Conservation (phyloP, 2,797 vertebrate species). For the Oreortyx pictus region DNA sequence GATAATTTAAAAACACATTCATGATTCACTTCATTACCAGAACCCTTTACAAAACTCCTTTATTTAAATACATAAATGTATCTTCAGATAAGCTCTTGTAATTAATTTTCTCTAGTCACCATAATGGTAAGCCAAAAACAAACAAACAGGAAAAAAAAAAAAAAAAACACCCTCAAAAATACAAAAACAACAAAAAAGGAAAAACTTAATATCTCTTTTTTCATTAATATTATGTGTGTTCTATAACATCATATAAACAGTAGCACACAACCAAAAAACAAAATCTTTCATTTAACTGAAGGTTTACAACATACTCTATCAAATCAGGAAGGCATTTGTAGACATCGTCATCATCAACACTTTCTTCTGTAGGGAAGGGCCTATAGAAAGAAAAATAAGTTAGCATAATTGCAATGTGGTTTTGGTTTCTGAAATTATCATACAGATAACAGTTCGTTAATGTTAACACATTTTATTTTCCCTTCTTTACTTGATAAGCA, state of each 20-base stretch:
- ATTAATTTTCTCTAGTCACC: neutral
- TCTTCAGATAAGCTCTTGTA: neutral
- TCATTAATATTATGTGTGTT: neutral
- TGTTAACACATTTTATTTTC: accelerated
- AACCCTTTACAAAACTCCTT: neutral
- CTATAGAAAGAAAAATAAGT: slow-evolving; percentile 71
- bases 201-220: neutral
- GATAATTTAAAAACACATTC: neutral
- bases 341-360: slow-evolving; percentile 90
- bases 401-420: neutral
- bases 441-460: neutral
- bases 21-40: neutral
- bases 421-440: neutral
- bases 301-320: slow-evolving; percentile 88
- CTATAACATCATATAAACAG: neutral
- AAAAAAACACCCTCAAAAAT: neutral
- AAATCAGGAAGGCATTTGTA: slow-evolving; percentile 96
- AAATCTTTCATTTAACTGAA: neutral
- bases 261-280: neutral
- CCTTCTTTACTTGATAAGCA: neutral
- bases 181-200: neutral
- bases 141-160: neutral
- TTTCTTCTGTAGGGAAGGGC: slow-evolving; percentile 94
- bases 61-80: neutral
- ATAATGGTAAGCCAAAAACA: neutral